Percentiles rank a stretch among this genome's conserved stretches.
Evolutionary conservation across 2,113 vertebrate species (phyloP).

Genomic region (Corynorhinus townsendii): DNA sequence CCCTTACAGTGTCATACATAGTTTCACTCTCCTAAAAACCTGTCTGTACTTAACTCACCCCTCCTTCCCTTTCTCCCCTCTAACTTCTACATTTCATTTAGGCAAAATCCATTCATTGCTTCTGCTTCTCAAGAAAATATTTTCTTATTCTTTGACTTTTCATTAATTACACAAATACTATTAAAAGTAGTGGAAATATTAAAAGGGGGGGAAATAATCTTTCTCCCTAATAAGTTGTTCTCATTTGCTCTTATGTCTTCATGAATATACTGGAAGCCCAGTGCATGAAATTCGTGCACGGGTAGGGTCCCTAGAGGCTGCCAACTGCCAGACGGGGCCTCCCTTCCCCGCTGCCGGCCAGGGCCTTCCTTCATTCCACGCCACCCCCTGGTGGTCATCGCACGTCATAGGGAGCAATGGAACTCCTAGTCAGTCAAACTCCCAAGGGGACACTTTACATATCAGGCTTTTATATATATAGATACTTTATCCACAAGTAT

Average conservation of each 20-base stretch:
- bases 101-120: constrained; percentile 11
- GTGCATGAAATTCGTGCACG: no score
- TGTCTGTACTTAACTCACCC: not conserved
- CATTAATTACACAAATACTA: not conserved
- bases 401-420: no score
- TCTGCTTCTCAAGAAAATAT: not conserved
- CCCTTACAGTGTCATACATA: not conserved
- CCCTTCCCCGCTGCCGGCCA: no score
- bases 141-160: not conserved
- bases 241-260: not conserved
- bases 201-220: not conserved
- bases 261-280: no score
- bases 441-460: no score
- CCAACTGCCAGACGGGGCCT: no score
- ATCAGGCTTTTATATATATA: no score
- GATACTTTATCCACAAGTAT: not conserved
- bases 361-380: no score
- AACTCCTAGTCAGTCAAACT: no score
- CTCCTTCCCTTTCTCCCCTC: not conserved
- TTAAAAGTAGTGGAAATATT: not conserved
- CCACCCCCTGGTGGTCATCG: no score
- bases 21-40: not conserved
- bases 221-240: not conserved
- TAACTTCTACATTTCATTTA: not conserved
- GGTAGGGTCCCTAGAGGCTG: no score